These are phyloP conservation scores for Zaprionus camerounensis DNA, from an alignment of 1,140 invertebrate species.

Conservation along the genomic window DNA sequence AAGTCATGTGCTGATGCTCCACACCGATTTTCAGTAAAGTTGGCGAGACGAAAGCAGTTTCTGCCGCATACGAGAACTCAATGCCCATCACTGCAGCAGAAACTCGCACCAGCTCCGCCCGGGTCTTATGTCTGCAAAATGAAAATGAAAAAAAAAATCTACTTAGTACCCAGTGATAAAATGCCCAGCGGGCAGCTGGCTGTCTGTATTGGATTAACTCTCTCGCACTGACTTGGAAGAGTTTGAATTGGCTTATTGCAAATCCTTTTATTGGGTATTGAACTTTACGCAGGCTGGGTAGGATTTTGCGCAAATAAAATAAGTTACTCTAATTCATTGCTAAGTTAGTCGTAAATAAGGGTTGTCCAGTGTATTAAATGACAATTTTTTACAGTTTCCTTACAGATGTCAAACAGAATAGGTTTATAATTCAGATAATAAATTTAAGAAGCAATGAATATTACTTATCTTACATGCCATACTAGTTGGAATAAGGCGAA, in stretches of 20 bases:
- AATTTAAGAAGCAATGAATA: no score
- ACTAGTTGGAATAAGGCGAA: no score
- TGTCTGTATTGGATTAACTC: slow-evolving; percentile 19
- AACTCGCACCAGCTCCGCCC: slow-evolving; percentile 92
- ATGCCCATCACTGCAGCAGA: slow-evolving; percentile 98
- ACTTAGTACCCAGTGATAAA: slow-evolving; percentile 10
- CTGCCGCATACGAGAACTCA: slow-evolving; percentile 98
- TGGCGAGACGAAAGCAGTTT: slow-evolving; percentile 97
- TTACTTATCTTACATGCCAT: no score
- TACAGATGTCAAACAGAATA: not conserved
- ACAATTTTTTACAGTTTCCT: not conserved
- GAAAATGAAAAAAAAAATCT: slow-evolving; percentile 23
- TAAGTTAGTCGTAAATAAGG: not conserved
- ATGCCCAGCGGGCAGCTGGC: slow-evolving; percentile 6
- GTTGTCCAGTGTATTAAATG: not conserved
- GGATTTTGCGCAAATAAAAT: slow-evolving; percentile 4
- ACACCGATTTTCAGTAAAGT: slow-evolving; percentile 97
- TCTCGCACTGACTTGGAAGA: not conserved
- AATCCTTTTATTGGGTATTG: slow-evolving; percentile 20
- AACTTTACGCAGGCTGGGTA: not conserved
- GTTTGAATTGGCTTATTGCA: slow-evolving; percentile 16
- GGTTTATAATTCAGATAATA: not conserved
- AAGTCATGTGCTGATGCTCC: slow-evolving; percentile 95
- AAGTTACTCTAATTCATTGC: not conserved
- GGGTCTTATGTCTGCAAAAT: slow-evolving; percentile 89